These are phyloP conservation scores for Labeo calbasu DNA, from an alignment of 2,797 vertebrate species.

Conservation along the genomic window DNA sequence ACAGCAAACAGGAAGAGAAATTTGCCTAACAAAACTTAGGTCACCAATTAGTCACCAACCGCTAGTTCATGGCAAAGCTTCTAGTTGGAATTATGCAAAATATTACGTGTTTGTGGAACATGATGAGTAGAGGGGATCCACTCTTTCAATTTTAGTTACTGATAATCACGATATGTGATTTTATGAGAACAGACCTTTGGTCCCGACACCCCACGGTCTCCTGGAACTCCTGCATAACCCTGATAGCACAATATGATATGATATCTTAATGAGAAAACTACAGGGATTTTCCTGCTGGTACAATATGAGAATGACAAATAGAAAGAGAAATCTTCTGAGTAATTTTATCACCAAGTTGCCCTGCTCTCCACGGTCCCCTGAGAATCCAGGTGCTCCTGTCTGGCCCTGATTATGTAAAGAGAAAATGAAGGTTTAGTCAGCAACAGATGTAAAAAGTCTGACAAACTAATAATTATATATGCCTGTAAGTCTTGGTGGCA, in stretches of 20 bases:
- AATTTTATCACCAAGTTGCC: conserved; percentile 73
- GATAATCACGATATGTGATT: not conserved
- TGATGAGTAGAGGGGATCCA: not conserved
- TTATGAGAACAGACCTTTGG: conserved; percentile 63
- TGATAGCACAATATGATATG: conserved; percentile 53
- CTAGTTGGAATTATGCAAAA: not conserved
- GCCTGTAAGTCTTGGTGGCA: not conserved
- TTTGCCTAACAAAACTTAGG: not conserved
- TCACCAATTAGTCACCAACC: not conserved
- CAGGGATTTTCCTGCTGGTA: not conserved
- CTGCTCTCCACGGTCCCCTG: conserved; percentile 74
- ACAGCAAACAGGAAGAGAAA: conserved; percentile 7
- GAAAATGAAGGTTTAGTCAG: not conserved
- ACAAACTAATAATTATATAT: not conserved
- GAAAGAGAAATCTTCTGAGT: conserved; percentile 2
- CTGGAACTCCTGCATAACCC: conserved; percentile 74
- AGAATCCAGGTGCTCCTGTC: conserved; percentile 73
- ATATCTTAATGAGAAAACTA: not conserved
- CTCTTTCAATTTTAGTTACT: not conserved
- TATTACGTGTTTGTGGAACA: not conserved
- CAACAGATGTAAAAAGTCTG: not conserved
- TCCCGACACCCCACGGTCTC: conserved; percentile 65
- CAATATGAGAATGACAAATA: not conserved
- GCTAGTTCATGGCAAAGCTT: not conserved
- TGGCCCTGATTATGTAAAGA: conserved; percentile 71